Conservation (phyloP, 1,140 invertebrate genomes). For the Bombus superbus region DNA sequence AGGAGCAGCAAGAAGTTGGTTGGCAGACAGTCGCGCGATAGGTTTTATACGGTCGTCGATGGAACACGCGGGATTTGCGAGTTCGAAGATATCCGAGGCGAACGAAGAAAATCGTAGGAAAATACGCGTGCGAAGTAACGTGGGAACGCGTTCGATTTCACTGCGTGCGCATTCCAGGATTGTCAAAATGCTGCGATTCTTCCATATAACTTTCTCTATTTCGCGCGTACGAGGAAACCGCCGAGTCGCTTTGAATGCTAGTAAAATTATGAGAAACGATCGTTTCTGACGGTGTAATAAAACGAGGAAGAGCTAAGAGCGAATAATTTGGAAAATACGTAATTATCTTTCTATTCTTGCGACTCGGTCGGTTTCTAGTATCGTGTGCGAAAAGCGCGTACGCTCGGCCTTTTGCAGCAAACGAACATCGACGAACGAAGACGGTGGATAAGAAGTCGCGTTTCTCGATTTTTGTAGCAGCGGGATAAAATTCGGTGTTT, state of each 20-base stretch:
- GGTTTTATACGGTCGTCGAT: neutral
- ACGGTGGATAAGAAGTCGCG: too few relatives aligned
- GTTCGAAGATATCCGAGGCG: neutral
- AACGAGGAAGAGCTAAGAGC: neutral
- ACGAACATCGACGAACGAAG: too few relatives aligned
- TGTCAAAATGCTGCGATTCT: conserved; percentile 51
- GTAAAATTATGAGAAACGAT: neutral
- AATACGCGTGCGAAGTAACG: conserved; percentile 12
- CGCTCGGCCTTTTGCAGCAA: too few relatives aligned
- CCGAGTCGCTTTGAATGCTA: conserved; percentile 10
- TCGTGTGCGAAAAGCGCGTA: too few relatives aligned
- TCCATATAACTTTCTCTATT: conserved; percentile 30
- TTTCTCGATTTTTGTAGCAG: too few relatives aligned
- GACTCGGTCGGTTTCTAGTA: too few relatives aligned
- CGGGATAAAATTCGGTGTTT: too few relatives aligned
- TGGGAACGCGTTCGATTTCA: conserved; percentile 58
- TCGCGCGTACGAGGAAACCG: neutral
- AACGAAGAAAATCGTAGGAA: conserved; percentile 4
- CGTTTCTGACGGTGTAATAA: neutral
- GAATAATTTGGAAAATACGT: neutral
- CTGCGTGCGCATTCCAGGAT: conserved; percentile 41
- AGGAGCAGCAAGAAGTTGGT: too few relatives aligned
- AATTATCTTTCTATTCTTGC: too few relatives aligned
- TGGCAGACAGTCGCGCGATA: neutral
- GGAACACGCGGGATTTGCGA: neutral